Base-by-base conservation (phyloP, 1,140 invertebrate genomes). In the Argopecten irradians region DNA sequence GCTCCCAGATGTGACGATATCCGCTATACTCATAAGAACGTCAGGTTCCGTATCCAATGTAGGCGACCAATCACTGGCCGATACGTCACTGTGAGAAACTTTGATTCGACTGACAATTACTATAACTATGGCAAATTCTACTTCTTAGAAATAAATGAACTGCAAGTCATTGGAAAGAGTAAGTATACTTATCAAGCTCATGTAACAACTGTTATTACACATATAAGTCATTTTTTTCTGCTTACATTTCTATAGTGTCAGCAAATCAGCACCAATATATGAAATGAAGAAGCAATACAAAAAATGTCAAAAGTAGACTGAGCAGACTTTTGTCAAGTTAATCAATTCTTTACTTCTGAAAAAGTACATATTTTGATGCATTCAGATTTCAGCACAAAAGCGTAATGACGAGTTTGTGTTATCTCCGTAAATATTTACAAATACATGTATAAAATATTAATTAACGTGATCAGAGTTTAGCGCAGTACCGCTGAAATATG, bases 1-100 rank as follows among this genome's bases (percentile, higher is more conserved):
- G 89, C 89, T 11, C 16, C 43, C 8, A 34, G 89, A 33, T 90
- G 89, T 87, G 89, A 88, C 35, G 84, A 87, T n/a, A 84, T 86
- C 28, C 36, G 89, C 28, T 35, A 39, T 39, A 87, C 87, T 8
- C 19, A 85, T 84, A 71, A 41, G 19, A 28, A 82, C 28, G n/a
- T 11, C 16, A 32, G 33, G 16, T 90, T 90, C 34, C 71, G 89
- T 0, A 86, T 83, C 71, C 87, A 90, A 19, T 90, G 89, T 46
- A 86, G 83, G 82, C 71, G 87, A 13, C 89, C 89, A 13, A 41
- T 88, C 9, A 39, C 84, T 13, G 89, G 89, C 22, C 87, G 88
- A 34, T 90, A 86, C 34, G 82, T 90, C 0, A 88, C 84, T 0
- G 34, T 90, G 1, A 71, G 87, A 19, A 90, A 90, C 55, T 90